phyloP scores from a whole-genome alignment of 1,140 invertebrate species.

The Bicyclus anynana region DNA sequence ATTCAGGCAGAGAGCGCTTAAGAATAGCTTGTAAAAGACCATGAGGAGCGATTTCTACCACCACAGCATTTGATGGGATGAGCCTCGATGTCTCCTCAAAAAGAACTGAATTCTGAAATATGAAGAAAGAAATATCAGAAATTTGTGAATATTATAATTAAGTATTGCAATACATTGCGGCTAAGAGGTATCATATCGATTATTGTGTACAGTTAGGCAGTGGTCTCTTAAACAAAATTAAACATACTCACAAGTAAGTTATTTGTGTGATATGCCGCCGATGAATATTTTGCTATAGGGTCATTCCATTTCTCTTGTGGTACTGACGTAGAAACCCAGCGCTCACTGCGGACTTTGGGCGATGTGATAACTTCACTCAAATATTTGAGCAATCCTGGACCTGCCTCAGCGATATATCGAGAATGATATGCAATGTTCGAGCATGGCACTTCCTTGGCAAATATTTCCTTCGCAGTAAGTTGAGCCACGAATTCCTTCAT shows the following conservation, averaged over 20 bases:
- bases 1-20: conserved; percentile 80
- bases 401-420: conserved; percentile 80
- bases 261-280: conserved; percentile 94
- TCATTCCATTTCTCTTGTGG: conserved; percentile 84
- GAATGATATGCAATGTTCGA: conserved; percentile 88
- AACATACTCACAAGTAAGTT: conserved; percentile 81
- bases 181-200: too few species aligned
- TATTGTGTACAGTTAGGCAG: too few species aligned
- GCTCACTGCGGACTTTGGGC: conserved; percentile 82
- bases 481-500: conserved; percentile 81
- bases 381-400: conserved; percentile 82
- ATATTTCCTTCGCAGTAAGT: conserved; percentile 82
- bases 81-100: conserved; percentile 88
- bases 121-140: too few species aligned
- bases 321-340: conserved; percentile 93
- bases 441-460: conserved; percentile 84
- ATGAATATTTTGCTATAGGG: conserved; percentile 82
- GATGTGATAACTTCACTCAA: conserved; percentile 82
- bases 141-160: too few species aligned
- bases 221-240: background rate
- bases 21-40: conserved; percentile 86
- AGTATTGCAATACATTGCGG: too few species aligned
- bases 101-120: conserved; percentile 82
- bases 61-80: conserved; percentile 87
- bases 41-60: conserved; percentile 90